These are phyloP conservation scores for Netelia fuscicornis DNA, from an alignment of 2,888 invertebrate species.

Conservation along the genomic window DNA sequence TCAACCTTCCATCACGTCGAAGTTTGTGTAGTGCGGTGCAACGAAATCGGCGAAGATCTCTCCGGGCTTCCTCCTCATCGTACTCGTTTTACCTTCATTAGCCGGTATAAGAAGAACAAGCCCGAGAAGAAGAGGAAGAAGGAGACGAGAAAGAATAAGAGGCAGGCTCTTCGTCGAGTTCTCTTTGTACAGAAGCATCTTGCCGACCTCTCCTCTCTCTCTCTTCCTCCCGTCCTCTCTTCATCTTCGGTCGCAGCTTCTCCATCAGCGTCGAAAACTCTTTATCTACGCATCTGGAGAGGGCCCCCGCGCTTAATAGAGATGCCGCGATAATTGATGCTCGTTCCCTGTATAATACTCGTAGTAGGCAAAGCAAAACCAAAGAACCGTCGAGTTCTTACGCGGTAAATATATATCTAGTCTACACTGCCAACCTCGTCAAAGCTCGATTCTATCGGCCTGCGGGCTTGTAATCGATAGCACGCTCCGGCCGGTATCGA, in stretches of 20 bases:
- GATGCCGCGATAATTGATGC: conserved; percentile 75
- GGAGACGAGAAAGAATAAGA: conserved; percentile 41
- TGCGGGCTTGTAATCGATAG: conserved; percentile 63
- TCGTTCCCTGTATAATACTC: conserved; percentile 50
- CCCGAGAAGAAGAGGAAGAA: conserved; percentile 46
- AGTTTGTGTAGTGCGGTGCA: conserved; percentile 44
- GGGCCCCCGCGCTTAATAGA: conserved; percentile 72
- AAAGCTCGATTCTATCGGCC: conserved; percentile 49
- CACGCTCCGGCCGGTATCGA: conserved; percentile 33
- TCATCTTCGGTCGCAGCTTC: conserved; percentile 47
- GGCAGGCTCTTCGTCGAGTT: conserved; percentile 48
- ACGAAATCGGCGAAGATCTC: conserved; percentile 68
- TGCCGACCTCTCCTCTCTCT: conserved; percentile 48
- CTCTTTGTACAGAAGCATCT: conserved; percentile 63
- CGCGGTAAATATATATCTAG: conserved; percentile 12
- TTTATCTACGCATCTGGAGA: conserved; percentile 72
- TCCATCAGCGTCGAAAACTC: conserved; percentile 67
- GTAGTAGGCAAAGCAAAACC: conserved; percentile 30
- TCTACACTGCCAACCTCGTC: conserved; percentile 35
- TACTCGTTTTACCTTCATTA: conserved; percentile 68
- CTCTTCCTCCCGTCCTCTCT: conserved; percentile 19
- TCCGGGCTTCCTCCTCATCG: conserved; percentile 59
- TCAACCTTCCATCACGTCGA: conserved; percentile 60
- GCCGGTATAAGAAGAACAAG: conserved; percentile 50
- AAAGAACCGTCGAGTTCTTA: conserved; percentile 34